phyloP scores from a whole-genome alignment of 2,113 vertebrate genomes.

The Antennarius striatus region DNA sequence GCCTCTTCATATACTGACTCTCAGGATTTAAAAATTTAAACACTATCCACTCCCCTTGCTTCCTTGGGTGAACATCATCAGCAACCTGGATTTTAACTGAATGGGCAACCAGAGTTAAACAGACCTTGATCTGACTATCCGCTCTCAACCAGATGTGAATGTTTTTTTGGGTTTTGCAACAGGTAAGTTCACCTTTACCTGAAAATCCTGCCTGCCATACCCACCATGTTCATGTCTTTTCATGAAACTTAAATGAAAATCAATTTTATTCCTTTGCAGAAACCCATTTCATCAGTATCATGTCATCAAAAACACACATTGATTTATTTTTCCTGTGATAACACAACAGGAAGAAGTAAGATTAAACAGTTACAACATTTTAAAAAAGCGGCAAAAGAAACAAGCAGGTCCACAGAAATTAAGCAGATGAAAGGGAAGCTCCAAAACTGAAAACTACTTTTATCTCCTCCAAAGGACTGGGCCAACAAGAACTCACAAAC shows the following conservation, averaged over 20 bases:
- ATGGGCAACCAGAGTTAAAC: background rate
- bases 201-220: background rate
- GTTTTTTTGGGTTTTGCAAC: background rate
- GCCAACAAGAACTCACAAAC: background rate
- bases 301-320: too few species aligned
- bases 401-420: constrained; percentile 4
- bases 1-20: constrained; percentile 51
- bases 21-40: constrained; percentile 61
- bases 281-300: background rate
- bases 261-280: background rate
- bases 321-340: background rate
- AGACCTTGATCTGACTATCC: background rate
- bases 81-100: constrained; percentile 12
- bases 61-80: constrained; percentile 26
- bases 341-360: background rate
- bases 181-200: background rate
- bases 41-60: constrained; percentile 33
- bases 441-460: background rate
- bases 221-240: background rate
- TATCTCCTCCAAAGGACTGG: background rate
- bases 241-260: background rate
- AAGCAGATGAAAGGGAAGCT: background rate
- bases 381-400: constrained; percentile 1
- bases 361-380: background rate
- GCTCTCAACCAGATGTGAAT: background rate